These are phyloP conservation scores for Chymomyza fuscimana DNA, from an alignment of 2,888 invertebrate genomes.

Conservation along the genomic window DNA sequence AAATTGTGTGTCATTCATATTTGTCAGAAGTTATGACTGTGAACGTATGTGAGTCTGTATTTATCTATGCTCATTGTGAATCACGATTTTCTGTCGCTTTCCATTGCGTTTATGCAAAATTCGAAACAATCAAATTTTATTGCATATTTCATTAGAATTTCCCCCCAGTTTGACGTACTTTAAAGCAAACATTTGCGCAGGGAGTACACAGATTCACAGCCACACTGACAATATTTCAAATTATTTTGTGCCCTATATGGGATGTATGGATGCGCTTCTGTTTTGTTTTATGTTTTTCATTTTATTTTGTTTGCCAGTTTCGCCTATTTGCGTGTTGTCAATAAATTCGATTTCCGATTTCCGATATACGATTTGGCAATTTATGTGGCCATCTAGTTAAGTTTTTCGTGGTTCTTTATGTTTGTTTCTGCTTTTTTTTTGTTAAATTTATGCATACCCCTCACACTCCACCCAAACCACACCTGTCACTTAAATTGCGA, in stretches of 20 bases:
- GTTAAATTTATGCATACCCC: background rate
- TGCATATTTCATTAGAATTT: conserved; percentile 74
- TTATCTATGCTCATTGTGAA: conserved; percentile 45
- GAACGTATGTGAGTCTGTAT: conserved; percentile 30
- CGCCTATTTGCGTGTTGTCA: conserved; percentile 64
- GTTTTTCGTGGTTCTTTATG: background rate
- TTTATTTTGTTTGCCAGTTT: conserved; percentile 53
- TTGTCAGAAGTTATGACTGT: background rate
- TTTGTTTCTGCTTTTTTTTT: conserved; percentile 10
- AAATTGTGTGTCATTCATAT: background rate
- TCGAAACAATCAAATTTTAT: conserved; percentile 67
- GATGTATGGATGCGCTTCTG: background rate
- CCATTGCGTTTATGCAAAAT: conserved; percentile 43
- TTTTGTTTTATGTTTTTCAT: conserved; percentile 13
- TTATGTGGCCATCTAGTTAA: conserved; percentile 48
- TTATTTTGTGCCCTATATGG: conserved; percentile 8
- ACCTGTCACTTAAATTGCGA: conserved; percentile 4
- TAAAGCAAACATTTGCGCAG: conserved; percentile 38
- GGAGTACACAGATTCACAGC: background rate
- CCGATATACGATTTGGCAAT: conserved; percentile 51
- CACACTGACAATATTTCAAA: conserved; percentile 62
- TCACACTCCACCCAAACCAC: background rate
- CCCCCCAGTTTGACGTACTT: conserved; percentile 53
- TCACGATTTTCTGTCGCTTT: conserved; percentile 27
- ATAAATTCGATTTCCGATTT: conserved; percentile 72